These are phyloP conservation scores for Ctenicera cuprea DNA, from an alignment of 2,888 invertebrate species.

Conservation along the genomic window DNA sequence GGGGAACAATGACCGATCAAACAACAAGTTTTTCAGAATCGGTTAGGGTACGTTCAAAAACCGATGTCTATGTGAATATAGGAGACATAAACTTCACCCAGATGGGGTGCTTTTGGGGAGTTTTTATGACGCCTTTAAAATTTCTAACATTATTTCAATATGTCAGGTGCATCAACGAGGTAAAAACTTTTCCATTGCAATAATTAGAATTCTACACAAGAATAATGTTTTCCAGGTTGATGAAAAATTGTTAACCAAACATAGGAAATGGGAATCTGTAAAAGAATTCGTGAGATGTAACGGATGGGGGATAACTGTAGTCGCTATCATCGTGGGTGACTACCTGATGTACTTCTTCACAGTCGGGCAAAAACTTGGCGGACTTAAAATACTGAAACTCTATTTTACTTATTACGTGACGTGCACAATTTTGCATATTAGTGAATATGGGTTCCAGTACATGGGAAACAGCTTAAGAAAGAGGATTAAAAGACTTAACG, in stretches of 20 bases:
- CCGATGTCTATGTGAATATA: background rate
- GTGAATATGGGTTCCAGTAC: background rate
- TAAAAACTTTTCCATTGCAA: no score
- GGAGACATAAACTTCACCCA: background rate
- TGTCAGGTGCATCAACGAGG: background rate
- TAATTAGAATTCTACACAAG: background rate
- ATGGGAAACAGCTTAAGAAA: background rate
- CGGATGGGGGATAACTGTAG: background rate
- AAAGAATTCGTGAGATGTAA: background rate
- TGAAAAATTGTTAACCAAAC: background rate
- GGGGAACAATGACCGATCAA: background rate
- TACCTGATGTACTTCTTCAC: background rate
- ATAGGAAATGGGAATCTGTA: background rate
- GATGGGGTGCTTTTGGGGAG: background rate
- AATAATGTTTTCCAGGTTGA: background rate
- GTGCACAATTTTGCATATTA: background rate
- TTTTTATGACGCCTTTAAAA: background rate
- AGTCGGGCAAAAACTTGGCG: background rate
- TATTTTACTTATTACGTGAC: background rate
- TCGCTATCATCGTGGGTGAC: background rate
- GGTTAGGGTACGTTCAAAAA: background rate
- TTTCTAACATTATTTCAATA: background rate
- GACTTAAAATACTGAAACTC: background rate
- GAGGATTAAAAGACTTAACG: background rate
- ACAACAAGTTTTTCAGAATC: background rate